Evolutionary conservation across 2,888 invertebrate species (phyloP).

Genomic region (Onchidella celtica): DNA sequence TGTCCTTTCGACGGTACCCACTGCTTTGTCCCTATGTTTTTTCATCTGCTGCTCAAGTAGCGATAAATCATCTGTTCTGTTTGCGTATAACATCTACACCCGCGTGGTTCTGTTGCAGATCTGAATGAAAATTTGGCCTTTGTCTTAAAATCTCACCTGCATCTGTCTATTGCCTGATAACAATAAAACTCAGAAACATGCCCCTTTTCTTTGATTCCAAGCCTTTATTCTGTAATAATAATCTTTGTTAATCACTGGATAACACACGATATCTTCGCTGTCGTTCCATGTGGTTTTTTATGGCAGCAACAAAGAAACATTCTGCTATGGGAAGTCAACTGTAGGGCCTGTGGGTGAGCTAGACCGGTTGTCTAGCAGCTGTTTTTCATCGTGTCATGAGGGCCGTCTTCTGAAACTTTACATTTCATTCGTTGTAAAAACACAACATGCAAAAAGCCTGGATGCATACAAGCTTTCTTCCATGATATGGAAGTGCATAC

Average conservation of each 20-base stretch:
- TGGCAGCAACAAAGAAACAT: slow-evolving; percentile 62
- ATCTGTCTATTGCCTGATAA: slow-evolving; percentile 50
- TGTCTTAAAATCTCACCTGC: slow-evolving; percentile 74
- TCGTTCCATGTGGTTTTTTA: slow-evolving; percentile 61
- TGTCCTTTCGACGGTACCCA: slow-evolving; percentile 47
- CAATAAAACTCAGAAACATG: slow-evolving; percentile 51
- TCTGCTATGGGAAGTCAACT: slow-evolving; percentile 43
- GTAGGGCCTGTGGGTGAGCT: slow-evolving; percentile 23
- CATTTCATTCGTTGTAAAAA: slow-evolving; percentile 48
- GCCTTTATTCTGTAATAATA: slow-evolving; percentile 76
- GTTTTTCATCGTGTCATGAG: slow-evolving; percentile 57
- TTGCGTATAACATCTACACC: slow-evolving; percentile 68
- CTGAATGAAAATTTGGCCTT: slow-evolving; percentile 59
- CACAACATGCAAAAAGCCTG: slow-evolving; percentile 58
- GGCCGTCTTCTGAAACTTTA: slow-evolving; percentile 56
- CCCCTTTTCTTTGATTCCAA: slow-evolving; percentile 64
- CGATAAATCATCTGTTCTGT: slow-evolving; percentile 76
- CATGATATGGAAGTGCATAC: slow-evolving; percentile 30
- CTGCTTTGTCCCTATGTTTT: slow-evolving; percentile 53
- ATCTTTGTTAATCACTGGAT: slow-evolving; percentile 74
- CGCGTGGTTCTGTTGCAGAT: slow-evolving; percentile 67
- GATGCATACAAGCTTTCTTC: slow-evolving; percentile 27
- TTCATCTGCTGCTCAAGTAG: slow-evolving; percentile 73
- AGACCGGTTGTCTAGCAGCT: slow-evolving; percentile 55
- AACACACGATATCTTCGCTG: slow-evolving; percentile 68